Percentiles rank a stretch among this genome's conserved stretches.
Conservation (phyloP, 2,113 vertebrate genomes). For the Orycteropus afer region DNA sequence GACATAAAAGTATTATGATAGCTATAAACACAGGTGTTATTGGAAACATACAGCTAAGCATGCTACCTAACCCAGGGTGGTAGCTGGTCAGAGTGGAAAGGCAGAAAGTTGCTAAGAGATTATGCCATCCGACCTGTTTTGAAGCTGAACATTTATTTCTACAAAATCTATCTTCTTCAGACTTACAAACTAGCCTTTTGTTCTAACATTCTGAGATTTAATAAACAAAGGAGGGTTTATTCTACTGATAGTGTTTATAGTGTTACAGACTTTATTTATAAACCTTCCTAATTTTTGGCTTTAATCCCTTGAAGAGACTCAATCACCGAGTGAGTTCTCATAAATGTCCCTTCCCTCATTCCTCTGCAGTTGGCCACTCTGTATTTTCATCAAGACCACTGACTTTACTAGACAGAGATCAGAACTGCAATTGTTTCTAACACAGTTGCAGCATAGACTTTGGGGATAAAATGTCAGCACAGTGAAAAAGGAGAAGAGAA, state of each 20-base stretch:
- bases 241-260: constrained; percentile 21
- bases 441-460: not conserved
- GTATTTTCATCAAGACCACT: not conserved
- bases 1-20: not conserved
- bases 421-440: not conserved
- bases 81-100: not conserved
- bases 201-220: constrained; percentile 25
- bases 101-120: not conserved
- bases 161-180: constrained; percentile 4
- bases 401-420: not conserved
- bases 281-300: constrained; percentile 8
- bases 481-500: not conserved
- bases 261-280: constrained; percentile 1
- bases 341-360: not conserved
- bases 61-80: not conserved
- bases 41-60: not conserved
- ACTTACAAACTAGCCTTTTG: not conserved
- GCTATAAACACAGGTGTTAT: not conserved
- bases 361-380: not conserved
- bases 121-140: not conserved
- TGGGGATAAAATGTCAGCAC: not conserved
- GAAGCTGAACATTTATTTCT: constrained; percentile 7
- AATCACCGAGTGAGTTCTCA: constrained; percentile 4
- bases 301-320: constrained; percentile 11
- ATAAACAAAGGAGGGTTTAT: constrained; percentile 39